Evolutionary conservation across 1,140 invertebrate genomes (phyloP).

Genomic region (Akabosia matsudoensis): DNA sequence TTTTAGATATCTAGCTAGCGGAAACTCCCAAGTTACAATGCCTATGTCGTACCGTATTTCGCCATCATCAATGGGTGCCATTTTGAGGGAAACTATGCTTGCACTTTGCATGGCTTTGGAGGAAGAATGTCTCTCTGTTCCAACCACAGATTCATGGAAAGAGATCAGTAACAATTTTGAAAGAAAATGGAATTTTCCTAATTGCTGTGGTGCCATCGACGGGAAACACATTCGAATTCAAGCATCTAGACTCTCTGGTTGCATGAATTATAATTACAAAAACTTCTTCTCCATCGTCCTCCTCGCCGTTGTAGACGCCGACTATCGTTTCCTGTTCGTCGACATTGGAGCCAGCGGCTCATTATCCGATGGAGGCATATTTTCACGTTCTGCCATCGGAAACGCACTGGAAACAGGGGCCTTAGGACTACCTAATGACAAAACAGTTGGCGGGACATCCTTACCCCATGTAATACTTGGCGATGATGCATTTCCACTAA

Average conservation of each 20-base stretch:
- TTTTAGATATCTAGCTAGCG: not conserved
- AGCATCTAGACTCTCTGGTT: conserved; percentile 47
- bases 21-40: not conserved
- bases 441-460: conserved; percentile 37
- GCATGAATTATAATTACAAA: conserved; percentile 2
- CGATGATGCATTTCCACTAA: conserved; percentile 53
- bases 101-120: not conserved
- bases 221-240: conserved; percentile 53
- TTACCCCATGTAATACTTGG: conserved; percentile 50
- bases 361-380: conserved; percentile 49
- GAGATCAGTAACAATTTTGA: conserved; percentile 47
- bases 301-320: conserved; percentile 50
- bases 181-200: conserved; percentile 51
- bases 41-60: not conserved
- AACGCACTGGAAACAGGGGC: conserved; percentile 45
- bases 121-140: conserved; percentile 41
- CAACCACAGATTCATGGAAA: conserved; percentile 34
- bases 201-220: conserved; percentile 51
- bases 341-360: conserved; percentile 51
- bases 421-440: conserved; percentile 27
- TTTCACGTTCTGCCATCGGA: conserved; percentile 34
- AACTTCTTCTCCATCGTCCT: conserved; percentile 49
- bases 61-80: not conserved
- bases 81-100: not conserved
- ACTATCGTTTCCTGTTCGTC: conserved; percentile 51